Evolutionary conservation across 1,140 invertebrate genomes (phyloP).

Genomic region (Littorina saxatilis): DNA sequence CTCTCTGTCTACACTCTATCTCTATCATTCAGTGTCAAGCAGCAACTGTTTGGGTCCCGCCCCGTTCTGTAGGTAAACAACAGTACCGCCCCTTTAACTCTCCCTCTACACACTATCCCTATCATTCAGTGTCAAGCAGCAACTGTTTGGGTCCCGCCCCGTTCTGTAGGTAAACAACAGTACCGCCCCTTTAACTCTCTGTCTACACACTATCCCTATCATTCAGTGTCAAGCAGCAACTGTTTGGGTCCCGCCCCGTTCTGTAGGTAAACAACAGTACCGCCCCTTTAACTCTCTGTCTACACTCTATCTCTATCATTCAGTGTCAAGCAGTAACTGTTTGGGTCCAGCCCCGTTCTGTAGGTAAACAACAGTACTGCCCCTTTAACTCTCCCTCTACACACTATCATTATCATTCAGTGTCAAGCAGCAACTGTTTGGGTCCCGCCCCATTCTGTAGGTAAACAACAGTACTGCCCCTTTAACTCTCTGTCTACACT

Average conservation of each 20-base stretch:
- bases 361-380: constrained; percentile 12
- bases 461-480: not conserved
- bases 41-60: constrained; percentile 50
- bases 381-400: not conserved
- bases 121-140: constrained; percentile 36
- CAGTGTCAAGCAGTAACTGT: not conserved
- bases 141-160: constrained; percentile 52
- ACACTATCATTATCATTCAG: not conserved
- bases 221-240: constrained; percentile 44
- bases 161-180: constrained; percentile 14
- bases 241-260: constrained; percentile 52
- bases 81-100: not conserved
- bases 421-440: not conserved
- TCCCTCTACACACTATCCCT: not conserved
- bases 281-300: not conserved
- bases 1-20: not conserved
- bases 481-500: not conserved
- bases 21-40: constrained; percentile 31
- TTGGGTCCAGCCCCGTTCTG: not conserved
- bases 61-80: constrained; percentile 35
- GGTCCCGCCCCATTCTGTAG: constrained; percentile 11
- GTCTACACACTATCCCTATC: not conserved
- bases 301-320: not conserved
- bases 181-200: not conserved
- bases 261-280: not conserved